Conservation (phyloP, 2,113 vertebrate genomes). For the Anoplopoma fimbria region DNA sequence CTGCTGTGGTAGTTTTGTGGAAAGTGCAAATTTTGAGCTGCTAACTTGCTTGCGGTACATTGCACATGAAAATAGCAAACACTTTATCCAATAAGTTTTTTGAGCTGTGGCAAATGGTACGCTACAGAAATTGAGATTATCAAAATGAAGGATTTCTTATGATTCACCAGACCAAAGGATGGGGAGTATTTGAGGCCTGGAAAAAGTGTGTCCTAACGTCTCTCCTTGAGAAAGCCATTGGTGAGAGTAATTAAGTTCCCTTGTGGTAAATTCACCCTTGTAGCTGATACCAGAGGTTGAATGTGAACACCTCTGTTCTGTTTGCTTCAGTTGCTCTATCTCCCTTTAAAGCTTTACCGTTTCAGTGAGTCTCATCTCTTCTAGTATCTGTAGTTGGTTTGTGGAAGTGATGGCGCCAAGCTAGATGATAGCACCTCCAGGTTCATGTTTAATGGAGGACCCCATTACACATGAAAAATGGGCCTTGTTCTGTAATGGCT, state of each 20-base stretch:
- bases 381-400: slow-evolving; percentile 45
- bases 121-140: not conserved
- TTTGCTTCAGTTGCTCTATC: not conserved
- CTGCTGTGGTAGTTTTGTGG: not conserved
- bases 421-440: slow-evolving; percentile 66
- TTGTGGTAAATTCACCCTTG: not conserved
- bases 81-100: not conserved
- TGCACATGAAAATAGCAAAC: not conserved
- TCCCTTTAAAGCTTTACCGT: slow-evolving; percentile 4
- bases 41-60: not conserved
- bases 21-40: not conserved
- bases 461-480: slow-evolving; percentile 77
- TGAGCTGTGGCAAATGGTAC: not conserved
- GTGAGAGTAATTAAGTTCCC: slow-evolving; percentile 20
- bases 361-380: slow-evolving; percentile 42
- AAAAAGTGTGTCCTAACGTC: slow-evolving; percentile 6
- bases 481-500: slow-evolving; percentile 53
- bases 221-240: slow-evolving; percentile 24
- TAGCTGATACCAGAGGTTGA: slow-evolving; percentile 3
- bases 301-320: slow-evolving; percentile 7
- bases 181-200: not conserved
- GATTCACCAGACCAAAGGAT: not conserved
- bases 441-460: slow-evolving; percentile 75
- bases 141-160: not conserved
- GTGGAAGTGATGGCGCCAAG: slow-evolving; percentile 47